These are phyloP conservation scores for Dipodomys spectabilis DNA, from an alignment of 2,113 vertebrate genomes.

Conservation along the genomic window DNA sequence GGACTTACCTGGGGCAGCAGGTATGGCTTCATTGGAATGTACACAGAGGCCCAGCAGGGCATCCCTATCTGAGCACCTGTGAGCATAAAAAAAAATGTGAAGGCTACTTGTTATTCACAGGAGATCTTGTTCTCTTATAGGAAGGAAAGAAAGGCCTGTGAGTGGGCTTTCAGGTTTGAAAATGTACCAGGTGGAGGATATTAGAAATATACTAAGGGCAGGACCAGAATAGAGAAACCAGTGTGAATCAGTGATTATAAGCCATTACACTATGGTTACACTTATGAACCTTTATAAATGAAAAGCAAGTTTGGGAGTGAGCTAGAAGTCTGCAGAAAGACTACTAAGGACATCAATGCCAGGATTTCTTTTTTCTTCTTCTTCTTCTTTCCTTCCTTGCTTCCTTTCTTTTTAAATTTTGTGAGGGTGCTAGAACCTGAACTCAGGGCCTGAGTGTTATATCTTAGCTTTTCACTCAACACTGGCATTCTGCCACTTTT, in stretches of 20 bases:
- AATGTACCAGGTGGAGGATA: neutral
- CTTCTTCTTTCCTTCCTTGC: too few species aligned
- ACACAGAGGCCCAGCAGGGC: slow-evolving; percentile 83
- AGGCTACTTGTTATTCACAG: neutral
- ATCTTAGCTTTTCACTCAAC: too few species aligned
- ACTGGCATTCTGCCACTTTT: too few species aligned
- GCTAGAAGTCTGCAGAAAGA: slow-evolving; percentile 9
- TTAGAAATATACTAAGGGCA: neutral
- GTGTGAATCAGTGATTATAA: neutral
- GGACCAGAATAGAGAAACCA: neutral
- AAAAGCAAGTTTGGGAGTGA: neutral
- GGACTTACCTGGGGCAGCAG: slow-evolving; percentile 87
- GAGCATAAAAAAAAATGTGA: slow-evolving; percentile 70
- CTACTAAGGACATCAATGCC: neutral
- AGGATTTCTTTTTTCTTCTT: neutral
- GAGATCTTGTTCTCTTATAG: neutral
- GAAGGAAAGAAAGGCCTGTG: neutral
- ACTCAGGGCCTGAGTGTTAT: too few species aligned
- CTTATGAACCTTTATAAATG: slow-evolving; percentile 17
- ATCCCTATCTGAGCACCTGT: slow-evolving; percentile 89
- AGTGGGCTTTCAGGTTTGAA: neutral
- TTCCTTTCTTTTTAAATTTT: too few species aligned
- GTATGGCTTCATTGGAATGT: slow-evolving; percentile 83
- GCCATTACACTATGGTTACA: neutral
- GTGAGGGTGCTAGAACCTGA: too few species aligned